Conservation (phyloP, 2,797 vertebrate genomes). For the Hyperoplus immaculatus region DNA sequence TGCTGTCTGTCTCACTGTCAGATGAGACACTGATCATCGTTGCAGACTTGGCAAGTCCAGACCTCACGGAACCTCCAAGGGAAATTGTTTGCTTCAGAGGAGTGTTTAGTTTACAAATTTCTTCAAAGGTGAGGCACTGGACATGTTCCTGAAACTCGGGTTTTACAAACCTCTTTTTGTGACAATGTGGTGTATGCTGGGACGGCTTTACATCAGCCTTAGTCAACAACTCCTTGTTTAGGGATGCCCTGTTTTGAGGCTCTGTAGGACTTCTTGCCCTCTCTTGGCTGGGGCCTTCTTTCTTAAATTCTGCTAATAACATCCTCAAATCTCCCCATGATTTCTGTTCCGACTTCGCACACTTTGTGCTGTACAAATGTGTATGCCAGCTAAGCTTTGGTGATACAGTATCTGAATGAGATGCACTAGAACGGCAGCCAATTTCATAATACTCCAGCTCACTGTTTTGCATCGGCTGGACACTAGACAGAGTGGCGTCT, state of each 20-base stretch:
- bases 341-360: conserved; percentile 32
- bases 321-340: conserved; percentile 52
- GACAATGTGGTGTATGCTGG: conserved; percentile 14
- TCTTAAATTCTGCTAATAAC: conserved; percentile 41
- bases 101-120: conserved; percentile 78
- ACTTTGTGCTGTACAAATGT: conserved; percentile 25
- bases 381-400: conserved; percentile 58
- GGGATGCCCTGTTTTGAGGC: conserved; percentile 10
- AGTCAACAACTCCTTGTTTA: conserved; percentile 36
- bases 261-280: conserved; percentile 8
- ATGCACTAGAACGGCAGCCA: conserved; percentile 70
- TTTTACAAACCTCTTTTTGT: conserved; percentile 36
- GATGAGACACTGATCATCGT: conserved; percentile 56
- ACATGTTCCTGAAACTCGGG: conserved; percentile 63
- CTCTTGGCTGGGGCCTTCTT: conserved; percentile 22
- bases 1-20: conserved; percentile 76
- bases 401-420: conserved; percentile 64
- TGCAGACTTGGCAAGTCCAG: neutral
- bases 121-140: conserved; percentile 77
- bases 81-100: conserved; percentile 31
- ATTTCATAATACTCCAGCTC: conserved; percentile 82
- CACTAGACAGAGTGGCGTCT: conserved; percentile 33
- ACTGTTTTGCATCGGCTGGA: conserved; percentile 44
- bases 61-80: neutral
- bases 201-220: conserved; percentile 34